phyloP scores from a whole-genome alignment of 2,113 vertebrate genomes.

The Cariama cristata region DNA sequence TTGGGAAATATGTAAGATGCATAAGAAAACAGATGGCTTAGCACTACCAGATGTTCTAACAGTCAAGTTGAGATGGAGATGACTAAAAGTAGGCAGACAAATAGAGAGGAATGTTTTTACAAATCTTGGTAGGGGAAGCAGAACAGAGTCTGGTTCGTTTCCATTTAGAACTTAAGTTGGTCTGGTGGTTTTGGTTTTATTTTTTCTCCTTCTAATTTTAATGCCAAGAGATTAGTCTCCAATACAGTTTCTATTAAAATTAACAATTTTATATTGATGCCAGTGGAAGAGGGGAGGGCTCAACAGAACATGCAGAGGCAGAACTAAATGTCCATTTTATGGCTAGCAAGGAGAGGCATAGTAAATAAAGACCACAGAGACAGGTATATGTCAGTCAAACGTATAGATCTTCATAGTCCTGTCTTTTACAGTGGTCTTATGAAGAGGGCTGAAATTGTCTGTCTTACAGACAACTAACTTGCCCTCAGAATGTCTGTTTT shows the following conservation, averaged over 20 bases:
- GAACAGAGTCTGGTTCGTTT: not conserved
- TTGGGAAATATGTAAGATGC: not conserved
- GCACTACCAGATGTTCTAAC: not conserved
- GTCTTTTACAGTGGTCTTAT: not conserved
- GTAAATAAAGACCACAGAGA: not conserved
- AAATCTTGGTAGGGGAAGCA: not conserved
- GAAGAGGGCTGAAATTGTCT: not conserved
- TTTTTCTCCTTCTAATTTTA: not conserved
- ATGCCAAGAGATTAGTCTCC: not conserved
- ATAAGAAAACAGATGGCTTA: not conserved
- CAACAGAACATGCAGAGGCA: not conserved
- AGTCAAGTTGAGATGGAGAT: not conserved
- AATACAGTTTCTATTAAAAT: not conserved
- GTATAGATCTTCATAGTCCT: not conserved
- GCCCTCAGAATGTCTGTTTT: not conserved
- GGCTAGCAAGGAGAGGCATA: not conserved
- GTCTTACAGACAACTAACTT: not conserved
- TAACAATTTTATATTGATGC: not conserved
- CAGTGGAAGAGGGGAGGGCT: not conserved
- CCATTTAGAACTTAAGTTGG: not conserved
- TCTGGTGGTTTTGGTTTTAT: not conserved
- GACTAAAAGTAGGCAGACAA: not conserved
- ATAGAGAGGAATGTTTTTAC: not conserved
- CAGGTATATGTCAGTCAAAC: not conserved
- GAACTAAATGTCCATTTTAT: not conserved